Evolutionary conservation across 37 sponge, comb jelly and placozoan genomes (phyloP).

Genomic region (Agelas oroides): DNA sequence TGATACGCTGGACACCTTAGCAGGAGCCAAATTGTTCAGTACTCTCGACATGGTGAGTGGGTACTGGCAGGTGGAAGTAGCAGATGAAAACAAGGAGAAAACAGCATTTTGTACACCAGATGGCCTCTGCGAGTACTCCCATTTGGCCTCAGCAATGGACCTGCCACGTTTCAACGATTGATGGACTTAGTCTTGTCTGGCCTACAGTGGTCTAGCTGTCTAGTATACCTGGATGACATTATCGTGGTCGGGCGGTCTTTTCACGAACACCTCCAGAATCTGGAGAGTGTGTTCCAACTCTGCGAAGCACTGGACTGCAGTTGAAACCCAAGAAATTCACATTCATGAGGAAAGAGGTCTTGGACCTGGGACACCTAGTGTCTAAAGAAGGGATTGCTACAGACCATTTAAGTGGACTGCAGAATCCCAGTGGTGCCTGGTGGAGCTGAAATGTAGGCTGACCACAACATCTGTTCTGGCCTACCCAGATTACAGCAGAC

Average conservation of each 20-base stretch:
- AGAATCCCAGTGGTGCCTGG: slow-evolving; percentile 20
- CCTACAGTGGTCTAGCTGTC: slow-evolving; percentile 1
- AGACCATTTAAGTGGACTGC: slow-evolving; percentile 37
- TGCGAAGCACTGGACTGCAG: slow-evolving; percentile 1
- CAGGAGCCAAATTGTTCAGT: too few relatives aligned
- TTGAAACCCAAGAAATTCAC: slow-evolving; percentile 23
- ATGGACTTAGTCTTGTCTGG: slow-evolving; percentile 37
- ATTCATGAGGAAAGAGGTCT: slow-evolving; percentile 4
- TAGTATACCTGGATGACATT: slow-evolving; percentile 32
- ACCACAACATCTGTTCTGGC: slow-evolving; percentile 18
- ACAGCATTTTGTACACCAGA: slow-evolving; percentile 24
- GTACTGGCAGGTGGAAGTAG: too few relatives aligned
- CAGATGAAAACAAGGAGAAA: slow-evolving; percentile 11
- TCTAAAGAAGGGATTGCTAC: slow-evolving; percentile 32
- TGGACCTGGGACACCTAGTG: slow-evolving; percentile 24
- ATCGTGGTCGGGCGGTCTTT: slow-evolving; percentile 20
- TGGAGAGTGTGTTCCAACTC: slow-evolving; percentile 5
- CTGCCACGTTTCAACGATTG: slow-evolving; percentile 48
- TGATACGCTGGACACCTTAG: too few relatives aligned
- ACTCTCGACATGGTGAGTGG: too few relatives aligned
- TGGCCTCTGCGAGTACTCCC: slow-evolving; percentile 31
- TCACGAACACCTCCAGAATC: slow-evolving; percentile 13
- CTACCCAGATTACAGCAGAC: too few relatives aligned
- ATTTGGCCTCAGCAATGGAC: too few relatives aligned
- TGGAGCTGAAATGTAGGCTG: slow-evolving; percentile 5